Evolutionary conservation across 2,888 invertebrate genomes (phyloP), one percentile per base, ranked within the genome.

Genomic region (Drosophila aldrichi): DNA sequence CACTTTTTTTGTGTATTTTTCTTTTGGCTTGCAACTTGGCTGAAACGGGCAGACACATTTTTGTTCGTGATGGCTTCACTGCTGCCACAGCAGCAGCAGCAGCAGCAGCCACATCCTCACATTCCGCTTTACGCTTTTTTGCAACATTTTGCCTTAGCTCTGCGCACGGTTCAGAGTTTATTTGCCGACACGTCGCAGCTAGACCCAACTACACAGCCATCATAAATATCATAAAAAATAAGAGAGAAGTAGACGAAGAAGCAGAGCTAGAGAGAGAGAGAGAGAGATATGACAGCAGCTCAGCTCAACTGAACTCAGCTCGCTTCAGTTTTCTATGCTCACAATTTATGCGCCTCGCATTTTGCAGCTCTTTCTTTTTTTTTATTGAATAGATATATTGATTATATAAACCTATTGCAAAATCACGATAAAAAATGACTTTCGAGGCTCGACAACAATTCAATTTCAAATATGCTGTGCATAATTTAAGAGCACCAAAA

Each of bases 151-250:
- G 68, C 81, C 59, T 44, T 55, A 61, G 46, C 70, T 61, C 70
- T 83, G 89, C 81, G 89, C 84, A 74, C 66, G 77, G 74, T 67
- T 74, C 77, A 70, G 61, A 61, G 76, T 79, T 79, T 77, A 79
- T 77, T 89, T 87, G 77, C 89, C 81, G 84, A 87, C 84, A 87
- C 89, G 84, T 87, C 86, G 64, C 80, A 79, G 80, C 82, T 58
- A 32, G 38, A 32, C 29, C 3, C 34, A 70, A 61, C 51, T 71
- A 61, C 43, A 58, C 43, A 51, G 65, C 84, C 76, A 74, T 87
- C 89, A 89, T 84, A 84, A 84, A 84, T 86, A 86, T 86, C 83
- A 81, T 81, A 83, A 86, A 66, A 79, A 79, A 74, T 57, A 38
- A 82, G 77, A 74, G 61, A 62, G 51, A 77, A 67, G 25, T 16